These are phyloP conservation scores for Chorisops tibialis DNA, from an alignment of 2,888 invertebrate species.

Conservation along the genomic window DNA sequence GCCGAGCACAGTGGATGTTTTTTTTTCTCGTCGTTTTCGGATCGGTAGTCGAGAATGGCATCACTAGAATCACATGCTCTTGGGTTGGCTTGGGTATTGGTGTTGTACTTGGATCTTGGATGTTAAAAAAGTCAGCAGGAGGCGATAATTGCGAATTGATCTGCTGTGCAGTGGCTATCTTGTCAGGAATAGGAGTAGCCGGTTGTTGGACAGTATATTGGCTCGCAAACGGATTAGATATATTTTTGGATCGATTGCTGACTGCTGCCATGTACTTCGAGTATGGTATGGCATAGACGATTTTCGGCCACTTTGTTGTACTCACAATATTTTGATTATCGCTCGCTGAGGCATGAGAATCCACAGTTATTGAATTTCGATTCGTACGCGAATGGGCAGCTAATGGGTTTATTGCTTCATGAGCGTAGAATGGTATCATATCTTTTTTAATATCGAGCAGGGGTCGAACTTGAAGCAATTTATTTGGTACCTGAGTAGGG, in stretches of 20 bases:
- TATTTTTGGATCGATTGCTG: background rate
- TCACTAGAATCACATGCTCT: too few species aligned
- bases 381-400: background rate
- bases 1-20: constrained; percentile 3
- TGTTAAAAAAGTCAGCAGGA: background rate
- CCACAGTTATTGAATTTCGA: background rate
- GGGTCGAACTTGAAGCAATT: background rate
- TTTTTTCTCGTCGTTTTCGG: background rate
- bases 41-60: background rate
- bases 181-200: background rate
- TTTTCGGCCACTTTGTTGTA: background rate
- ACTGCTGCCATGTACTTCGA: background rate
- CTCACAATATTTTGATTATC: background rate
- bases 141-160: background rate
- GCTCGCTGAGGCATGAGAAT: background rate
- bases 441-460: background rate
- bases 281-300: constrained; percentile 9
- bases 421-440: constrained; percentile 47
- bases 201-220: background rate
- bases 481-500: background rate
- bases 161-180: background rate
- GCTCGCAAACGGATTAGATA: background rate
- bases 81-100: background rate
- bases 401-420: constrained; percentile 43
- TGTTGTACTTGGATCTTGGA: background rate